Conservation (phyloP, 1,140 invertebrate genomes). For the Papilio machaon region DNA sequence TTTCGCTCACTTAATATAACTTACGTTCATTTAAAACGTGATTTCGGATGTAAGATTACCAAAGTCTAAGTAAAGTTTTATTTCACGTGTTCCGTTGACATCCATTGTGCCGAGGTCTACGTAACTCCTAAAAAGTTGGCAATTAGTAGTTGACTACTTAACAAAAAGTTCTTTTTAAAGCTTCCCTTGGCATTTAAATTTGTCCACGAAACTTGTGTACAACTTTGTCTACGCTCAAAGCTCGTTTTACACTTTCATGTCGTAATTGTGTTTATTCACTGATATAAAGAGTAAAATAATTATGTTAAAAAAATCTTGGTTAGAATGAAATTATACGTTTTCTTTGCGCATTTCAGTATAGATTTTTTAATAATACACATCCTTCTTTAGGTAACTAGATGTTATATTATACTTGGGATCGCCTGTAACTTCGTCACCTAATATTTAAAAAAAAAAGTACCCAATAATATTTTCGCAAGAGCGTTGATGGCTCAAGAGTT, state of each 20-base stretch:
- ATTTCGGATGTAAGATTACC: neutral
- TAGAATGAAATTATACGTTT: too few relatives aligned
- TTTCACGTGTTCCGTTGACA: neutral
- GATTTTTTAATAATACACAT: too few relatives aligned
- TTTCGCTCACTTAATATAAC: too few relatives aligned
- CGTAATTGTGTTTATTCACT: conserved; percentile 24
- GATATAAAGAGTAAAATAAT: neutral
- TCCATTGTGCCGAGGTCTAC: conserved; percentile 19
- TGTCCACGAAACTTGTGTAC: conserved; percentile 19
- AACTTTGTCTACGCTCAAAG: conserved; percentile 15
- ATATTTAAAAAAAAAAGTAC: too few relatives aligned
- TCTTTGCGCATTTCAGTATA: too few relatives aligned
- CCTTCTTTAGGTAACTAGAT: too few relatives aligned
- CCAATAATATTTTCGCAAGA: too few relatives aligned
- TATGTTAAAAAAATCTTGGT: too few relatives aligned
- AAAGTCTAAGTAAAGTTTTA: conserved; percentile 5
- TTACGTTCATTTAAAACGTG: conserved; percentile 9
- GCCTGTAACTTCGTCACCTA: too few relatives aligned
- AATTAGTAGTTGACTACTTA: conserved; percentile 38
- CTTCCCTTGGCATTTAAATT: conserved; percentile 32
- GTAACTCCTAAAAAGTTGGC: conserved; percentile 37
- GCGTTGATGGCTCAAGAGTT: too few relatives aligned
- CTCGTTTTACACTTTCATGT: conserved; percentile 28
- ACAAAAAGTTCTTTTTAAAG: conserved; percentile 35
- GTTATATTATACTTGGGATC: too few relatives aligned